Evolutionary conservation across 2,797 vertebrate genomes (phyloP).

Genomic region (Crypturellus tataupa): DNA sequence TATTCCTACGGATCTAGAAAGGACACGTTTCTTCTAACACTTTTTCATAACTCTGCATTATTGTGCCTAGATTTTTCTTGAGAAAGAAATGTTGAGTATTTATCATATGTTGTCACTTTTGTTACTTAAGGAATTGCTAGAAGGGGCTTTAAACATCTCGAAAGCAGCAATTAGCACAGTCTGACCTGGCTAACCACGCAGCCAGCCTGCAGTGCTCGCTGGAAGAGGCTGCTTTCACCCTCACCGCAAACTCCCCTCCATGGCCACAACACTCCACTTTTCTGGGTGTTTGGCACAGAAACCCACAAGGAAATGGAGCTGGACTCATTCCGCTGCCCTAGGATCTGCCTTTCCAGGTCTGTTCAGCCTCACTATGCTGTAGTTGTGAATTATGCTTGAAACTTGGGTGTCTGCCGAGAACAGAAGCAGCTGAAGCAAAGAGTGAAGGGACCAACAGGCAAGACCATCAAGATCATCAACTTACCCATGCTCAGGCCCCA

Average conservation of each 20-base stretch:
- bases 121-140: neutral
- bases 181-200: too few relatives aligned
- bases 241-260: neutral
- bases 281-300: neutral
- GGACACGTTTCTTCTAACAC: neutral
- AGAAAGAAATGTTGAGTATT: neutral
- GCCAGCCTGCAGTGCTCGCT: rapidly evolving
- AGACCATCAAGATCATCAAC: neutral
- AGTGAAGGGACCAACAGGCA: rapidly evolving
- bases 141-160: neutral
- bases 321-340: neutral
- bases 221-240: neutral
- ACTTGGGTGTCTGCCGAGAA: neutral
- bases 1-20: neutral
- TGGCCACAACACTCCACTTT: neutral
- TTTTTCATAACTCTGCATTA: neutral
- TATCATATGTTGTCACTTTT: neutral
- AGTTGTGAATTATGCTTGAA: neutral
- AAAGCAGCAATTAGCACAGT: too few relatives aligned
- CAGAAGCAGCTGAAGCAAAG: neutral
- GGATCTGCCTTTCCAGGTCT: neutral
- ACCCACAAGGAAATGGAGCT: neutral
- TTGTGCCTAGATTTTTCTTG: neutral
- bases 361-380: neutral
- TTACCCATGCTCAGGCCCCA: neutral